Base-by-base conservation (phyloP, 2,113 vertebrate species). In the Gnathonemus echidnorhynchus region DNA sequence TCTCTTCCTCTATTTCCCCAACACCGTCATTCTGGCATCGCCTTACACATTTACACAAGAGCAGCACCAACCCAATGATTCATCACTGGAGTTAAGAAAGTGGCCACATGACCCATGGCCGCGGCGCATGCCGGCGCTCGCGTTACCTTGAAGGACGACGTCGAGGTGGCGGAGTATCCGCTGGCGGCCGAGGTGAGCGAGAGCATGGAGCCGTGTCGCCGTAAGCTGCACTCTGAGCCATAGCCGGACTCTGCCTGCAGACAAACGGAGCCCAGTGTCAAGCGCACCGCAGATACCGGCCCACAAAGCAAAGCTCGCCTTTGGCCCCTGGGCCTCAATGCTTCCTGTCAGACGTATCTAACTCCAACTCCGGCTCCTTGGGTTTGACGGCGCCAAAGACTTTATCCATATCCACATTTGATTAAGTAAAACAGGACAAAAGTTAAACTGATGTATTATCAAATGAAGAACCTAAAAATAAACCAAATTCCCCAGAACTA, bases 151-250 rank as follows among this genome's bases (percentile, higher is more conserved):
- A 99, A 99, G 1, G 98, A 99, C 70, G 98, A 99, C 11, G 98
- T 97, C 91, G 98, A 99, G 42, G 98, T 97, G 2, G 98, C 97
- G 90, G 98, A 99, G 93, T 99, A 97, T 88, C 97, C 97, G 93
- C 98, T 99, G 92, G 98, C 97, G 93, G 97, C 98, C 77, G 98
- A 99, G 5, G 98, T 98, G 92, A 99, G 97, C 74, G 98, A 99
- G 87, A 98, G 96, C 97, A 99, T 97, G 89, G 98, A 99, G 91
- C 98, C 98, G 97, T 99, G 98, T 77, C 98, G 97, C 17, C 98
- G 97, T 90, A 99, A 95, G 92, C 98, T 99, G 52, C 96, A 98
- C 93, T 99, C 98, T 66, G 98, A 99, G 92, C 98, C 97, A 93
- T 99, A 99, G 90, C 98, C 98, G 84, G 98, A 99, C 95, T 99